Percentiles rank a stretch among this genome's conserved stretches.
Evolutionary conservation across 1,140 invertebrate species (phyloP).

Genomic region (Muscidifurax raptorellus): DNA sequence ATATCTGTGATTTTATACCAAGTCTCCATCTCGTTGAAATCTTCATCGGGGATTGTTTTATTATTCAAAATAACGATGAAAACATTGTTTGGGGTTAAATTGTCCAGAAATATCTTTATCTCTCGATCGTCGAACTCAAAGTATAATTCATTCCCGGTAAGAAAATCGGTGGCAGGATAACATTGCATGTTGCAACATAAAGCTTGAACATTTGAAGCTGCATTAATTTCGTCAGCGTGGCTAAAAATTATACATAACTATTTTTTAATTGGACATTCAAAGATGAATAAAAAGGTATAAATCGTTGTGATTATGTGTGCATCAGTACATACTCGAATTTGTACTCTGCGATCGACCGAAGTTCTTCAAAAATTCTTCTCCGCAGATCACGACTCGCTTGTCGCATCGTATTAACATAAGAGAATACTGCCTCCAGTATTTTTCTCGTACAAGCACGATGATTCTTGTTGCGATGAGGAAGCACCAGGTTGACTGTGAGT

Average conservation of each 20-base stretch:
- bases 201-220: slow-evolving; percentile 86
- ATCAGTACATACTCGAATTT: slow-evolving; percentile 76
- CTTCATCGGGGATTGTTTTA: slow-evolving; percentile 74
- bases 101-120: slow-evolving; percentile 80
- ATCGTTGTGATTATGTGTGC: too few relatives aligned
- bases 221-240: slow-evolving; percentile 81
- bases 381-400: slow-evolving; percentile 75
- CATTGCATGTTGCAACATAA: slow-evolving; percentile 87
- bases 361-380: slow-evolving; percentile 84
- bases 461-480: slow-evolving; percentile 88
- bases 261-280: too few relatives aligned
- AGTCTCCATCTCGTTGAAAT: slow-evolving; percentile 79
- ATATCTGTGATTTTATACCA: slow-evolving; percentile 85
- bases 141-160: slow-evolving; percentile 85
- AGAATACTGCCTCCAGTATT: slow-evolving; percentile 82
- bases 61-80: slow-evolving; percentile 81
- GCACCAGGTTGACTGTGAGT: slow-evolving; percentile 83
- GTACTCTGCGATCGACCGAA: slow-evolving; percentile 80
- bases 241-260: slow-evolving; percentile 60
- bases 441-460: slow-evolving; percentile 78
- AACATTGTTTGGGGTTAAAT: slow-evolving; percentile 82
- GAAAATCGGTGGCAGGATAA: slow-evolving; percentile 85
- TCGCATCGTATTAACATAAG: slow-evolving; percentile 84
- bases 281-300: too few relatives aligned
- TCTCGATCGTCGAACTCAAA: slow-evolving; percentile 87